Evolutionary conservation across 2,888 invertebrate genomes (phyloP), one percentile per base, ranked within the genome.

Genomic region (Dimorphilus gyrociliatus): DNA sequence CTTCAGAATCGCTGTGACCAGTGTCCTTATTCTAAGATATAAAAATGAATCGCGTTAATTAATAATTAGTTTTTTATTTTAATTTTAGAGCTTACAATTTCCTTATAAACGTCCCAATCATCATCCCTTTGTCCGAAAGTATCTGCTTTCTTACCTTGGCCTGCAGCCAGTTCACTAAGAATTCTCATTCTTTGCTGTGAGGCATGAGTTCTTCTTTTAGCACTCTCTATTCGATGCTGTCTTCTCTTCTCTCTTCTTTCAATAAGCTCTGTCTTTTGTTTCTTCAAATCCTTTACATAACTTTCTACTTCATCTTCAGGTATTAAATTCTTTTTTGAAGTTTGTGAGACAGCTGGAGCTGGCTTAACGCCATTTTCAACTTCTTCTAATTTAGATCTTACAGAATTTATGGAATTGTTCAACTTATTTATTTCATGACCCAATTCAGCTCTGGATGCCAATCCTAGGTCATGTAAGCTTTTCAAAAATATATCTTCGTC

Each of bases 71-170:
- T 21, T 10, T 21, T 21, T 21, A 8, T 21, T 8, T 21, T n/a
- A 21, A 10, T 21, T n/a, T 10, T 21, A n/a, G 4, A n/a, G 50
- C 57, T 53, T 40, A 60, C 60, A 32, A 88, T 81, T 16, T 75
- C 80, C 65, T 88, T 88, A 53, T 90, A 90, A 2, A 88, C 85
- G 63, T 88, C 85, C 88, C 88, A 90, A 58, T 90, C 88, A 51
- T 84, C 82, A 60, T 88, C 88, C 46, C 82, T 72, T 66, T 79
- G 75, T 18, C 88, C 88, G 66, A 90, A 90, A 30, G 65, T 69
- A 57, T 88, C 86, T 51, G 86, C 85, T 38, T 76, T 74, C 42
- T 44, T 77, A 74, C 76, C 47, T 40, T 30, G 35, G 58, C 60
- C 50, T 36, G 50, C 48, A 2, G 88, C 86, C 35, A 90, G 69